Evolutionary conservation across 2,113 vertebrate species (phyloP).

Genomic region (Solea solea): DNA sequence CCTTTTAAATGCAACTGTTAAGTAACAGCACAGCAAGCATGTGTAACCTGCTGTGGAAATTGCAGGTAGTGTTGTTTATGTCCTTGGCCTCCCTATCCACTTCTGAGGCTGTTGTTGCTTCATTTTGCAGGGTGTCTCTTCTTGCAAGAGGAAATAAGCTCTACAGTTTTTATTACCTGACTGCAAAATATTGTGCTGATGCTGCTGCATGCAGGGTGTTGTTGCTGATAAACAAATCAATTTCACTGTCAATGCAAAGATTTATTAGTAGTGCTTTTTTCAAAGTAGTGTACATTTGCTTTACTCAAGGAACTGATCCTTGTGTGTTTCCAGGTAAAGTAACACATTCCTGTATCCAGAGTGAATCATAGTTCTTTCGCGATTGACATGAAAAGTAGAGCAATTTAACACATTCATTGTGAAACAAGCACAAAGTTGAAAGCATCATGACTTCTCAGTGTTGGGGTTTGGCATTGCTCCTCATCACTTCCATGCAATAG

Average conservation of each 20-base stretch:
- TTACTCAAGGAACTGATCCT: background rate
- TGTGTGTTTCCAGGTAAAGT: conserved; percentile 16
- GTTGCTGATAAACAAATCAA: no score
- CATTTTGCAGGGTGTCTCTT: background rate
- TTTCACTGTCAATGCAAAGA: background rate
- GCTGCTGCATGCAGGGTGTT: background rate
- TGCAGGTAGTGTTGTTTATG: background rate
- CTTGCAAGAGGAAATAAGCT: conserved; percentile 11
- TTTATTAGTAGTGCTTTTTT: background rate
- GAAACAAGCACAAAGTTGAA: no score
- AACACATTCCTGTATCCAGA: background rate
- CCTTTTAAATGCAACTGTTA: background rate
- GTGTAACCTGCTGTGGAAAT: background rate
- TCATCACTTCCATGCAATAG: background rate
- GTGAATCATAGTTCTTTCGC: conserved; percentile 1
- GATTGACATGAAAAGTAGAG: background rate
- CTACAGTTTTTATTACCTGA: background rate
- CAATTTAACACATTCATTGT: background rate
- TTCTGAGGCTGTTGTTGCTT: conserved; percentile 5
- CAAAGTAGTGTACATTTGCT: background rate
- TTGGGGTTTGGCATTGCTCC: background rate
- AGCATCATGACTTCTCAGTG: background rate
- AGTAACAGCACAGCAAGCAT: background rate
- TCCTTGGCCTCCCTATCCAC: conserved; percentile 10
- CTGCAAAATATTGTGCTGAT: no score